Percentiles rank a stretch among this genome's conserved stretches.
These are phyloP conservation scores for Ephialtes manifestator DNA, from an alignment of 2,888 invertebrate genomes.

Conservation along the genomic window DNA sequence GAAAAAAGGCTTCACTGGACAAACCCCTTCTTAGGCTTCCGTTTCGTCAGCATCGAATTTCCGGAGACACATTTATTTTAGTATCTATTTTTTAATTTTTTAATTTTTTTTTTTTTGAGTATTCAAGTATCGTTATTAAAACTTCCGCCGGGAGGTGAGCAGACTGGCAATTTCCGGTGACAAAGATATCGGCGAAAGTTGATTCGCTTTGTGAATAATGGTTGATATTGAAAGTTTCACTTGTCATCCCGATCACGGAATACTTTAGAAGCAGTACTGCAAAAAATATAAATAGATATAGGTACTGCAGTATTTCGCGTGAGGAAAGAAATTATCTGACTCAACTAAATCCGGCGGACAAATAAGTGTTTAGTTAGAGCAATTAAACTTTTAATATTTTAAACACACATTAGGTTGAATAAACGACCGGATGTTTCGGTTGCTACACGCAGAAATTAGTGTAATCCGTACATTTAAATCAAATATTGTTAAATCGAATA, in stretches of 20 bases:
- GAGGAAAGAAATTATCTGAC: too few relatives aligned
- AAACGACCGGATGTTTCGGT: too few relatives aligned
- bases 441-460: too few relatives aligned
- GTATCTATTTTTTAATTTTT: background rate
- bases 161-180: conserved; percentile 27
- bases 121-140: conserved; percentile 10
- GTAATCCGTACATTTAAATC: too few relatives aligned
- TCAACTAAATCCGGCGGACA: too few relatives aligned
- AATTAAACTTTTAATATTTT: too few relatives aligned
- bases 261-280: background rate
- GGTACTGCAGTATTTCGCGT: background rate
- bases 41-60: conserved; percentile 34
- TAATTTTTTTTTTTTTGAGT: background rate
- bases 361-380: too few relatives aligned
- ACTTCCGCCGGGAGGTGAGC: conserved; percentile 25
- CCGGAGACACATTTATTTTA: conserved; percentile 12
- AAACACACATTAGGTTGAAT: too few relatives aligned
- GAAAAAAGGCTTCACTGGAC: conserved; percentile 30
- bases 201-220: background rate
- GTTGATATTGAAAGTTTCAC: conserved; percentile 20
- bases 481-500: too few relatives aligned
- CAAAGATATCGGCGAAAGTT: conserved; percentile 11
- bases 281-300: background rate
- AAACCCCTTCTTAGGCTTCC: conserved; percentile 51
- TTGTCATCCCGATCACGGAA: background rate